Evolutionary conservation across 2,113 vertebrate species (phyloP), one percentile per base, ranked within the genome.

Genomic region (Connochaetes taurinus): DNA sequence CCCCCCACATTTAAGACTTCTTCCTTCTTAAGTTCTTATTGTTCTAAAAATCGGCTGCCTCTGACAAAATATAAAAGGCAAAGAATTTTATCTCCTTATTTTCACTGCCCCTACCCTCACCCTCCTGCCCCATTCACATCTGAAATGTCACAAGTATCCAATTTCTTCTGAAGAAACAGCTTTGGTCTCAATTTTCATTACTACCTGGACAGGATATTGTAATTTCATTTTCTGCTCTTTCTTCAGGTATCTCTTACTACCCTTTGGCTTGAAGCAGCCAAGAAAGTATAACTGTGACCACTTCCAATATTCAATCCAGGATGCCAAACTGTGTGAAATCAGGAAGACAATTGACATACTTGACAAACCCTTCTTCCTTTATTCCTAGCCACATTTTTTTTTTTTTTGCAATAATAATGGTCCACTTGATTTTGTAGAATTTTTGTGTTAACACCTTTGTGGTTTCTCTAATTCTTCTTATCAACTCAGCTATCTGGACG

Each of bases 161-260:
- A 67, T 81, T 90, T 96, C 64, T 94, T 19, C 33, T 2, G 16
- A 89, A 89, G 27, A 95, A 94, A 89, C 27, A 96, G 27, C n/a
- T 96, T 91, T 95, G 82, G 78, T 91, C 50, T 95, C 83, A 83
- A 87, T 96, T 96, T 97, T 29, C 4, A 11, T 81, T 84, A 92
- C 81, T 82, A 50, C 47, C 19, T 27, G 82, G 27, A 83, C 15
- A 33, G 6, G 40, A 64, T 82, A 94, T 94, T 92, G 12, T 60
- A 64, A 90, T 97, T 95, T 67, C 50, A 86, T 81, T 96, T 91
- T 91, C 13, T 87, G 43, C 21, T 80, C n/a, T 89, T 60, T 76
- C 81, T 23, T 85, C 47, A 62, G 31, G 27, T 97, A 80, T 93
- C 57, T 95, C 85, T 96, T 29, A 86, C 78, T 29, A 82, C 71